These are phyloP conservation scores for Saguinus imperator DNA, from an alignment of 2,113 vertebrate genomes.

Conservation along the genomic window DNA sequence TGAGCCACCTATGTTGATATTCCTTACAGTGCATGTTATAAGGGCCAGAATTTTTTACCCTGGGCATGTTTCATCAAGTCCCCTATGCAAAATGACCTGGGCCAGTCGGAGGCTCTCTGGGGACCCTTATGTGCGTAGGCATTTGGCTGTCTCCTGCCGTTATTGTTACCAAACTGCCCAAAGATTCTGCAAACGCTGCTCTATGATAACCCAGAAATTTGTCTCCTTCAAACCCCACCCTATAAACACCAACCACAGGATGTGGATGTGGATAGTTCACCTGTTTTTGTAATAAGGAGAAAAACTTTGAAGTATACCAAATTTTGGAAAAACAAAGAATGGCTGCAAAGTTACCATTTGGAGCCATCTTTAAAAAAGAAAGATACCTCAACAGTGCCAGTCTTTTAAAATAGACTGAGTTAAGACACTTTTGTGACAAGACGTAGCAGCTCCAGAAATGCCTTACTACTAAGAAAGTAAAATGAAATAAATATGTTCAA, in stretches of 20 bases:
- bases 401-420: neutral
- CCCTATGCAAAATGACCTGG: too few relatives aligned
- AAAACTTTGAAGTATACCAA: neutral
- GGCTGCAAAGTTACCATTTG: neutral
- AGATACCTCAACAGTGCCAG: neutral
- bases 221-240: accelerated
- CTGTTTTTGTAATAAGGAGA: neutral
- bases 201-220: neutral
- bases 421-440: neutral
- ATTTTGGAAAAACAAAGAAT: neutral
- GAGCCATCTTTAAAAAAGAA: neutral
- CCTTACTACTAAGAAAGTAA: neutral
- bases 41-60: too few relatives aligned
- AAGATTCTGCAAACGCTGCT: neutral
- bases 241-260: too few relatives aligned
- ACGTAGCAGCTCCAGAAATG: neutral
- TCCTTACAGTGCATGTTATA: too few relatives aligned
- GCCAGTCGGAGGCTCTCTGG: too few relatives aligned
- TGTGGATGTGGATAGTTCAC: neutral
- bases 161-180: neutral
- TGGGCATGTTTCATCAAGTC: too few relatives aligned
- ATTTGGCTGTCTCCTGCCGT: too few relatives aligned
- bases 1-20: too few relatives aligned
- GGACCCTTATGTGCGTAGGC: too few relatives aligned
- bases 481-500: neutral